Conservation (phyloP, 2,888 invertebrate species). For the Orgyia antiqua region DNA sequence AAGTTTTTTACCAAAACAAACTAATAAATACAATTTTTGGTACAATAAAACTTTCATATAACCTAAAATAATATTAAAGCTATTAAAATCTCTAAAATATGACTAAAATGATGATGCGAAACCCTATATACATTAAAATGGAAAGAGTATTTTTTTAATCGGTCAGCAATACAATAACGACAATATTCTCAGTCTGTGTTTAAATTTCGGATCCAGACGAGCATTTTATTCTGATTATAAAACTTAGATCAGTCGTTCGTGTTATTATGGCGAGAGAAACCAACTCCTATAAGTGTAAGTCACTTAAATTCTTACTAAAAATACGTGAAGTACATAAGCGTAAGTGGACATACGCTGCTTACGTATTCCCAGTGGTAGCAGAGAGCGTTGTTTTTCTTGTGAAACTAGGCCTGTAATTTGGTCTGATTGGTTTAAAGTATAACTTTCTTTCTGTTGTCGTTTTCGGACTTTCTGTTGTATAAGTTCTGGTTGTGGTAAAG, state of each 20-base stretch:
- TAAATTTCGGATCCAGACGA: conserved; percentile 33
- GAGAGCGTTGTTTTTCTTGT: conserved; percentile 51
- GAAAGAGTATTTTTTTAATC: conserved; percentile 13
- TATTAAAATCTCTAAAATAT: conserved; percentile 62
- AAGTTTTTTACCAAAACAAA: conserved; percentile 68
- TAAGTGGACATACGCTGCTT: too few relatives aligned
- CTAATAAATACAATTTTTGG: conserved; percentile 74
- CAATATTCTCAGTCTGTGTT: conserved; percentile 11
- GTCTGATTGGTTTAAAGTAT: conserved; percentile 57
- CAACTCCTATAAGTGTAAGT: conserved; percentile 31
- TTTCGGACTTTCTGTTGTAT: conserved; percentile 57
- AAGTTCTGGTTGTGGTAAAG: conserved; percentile 47
- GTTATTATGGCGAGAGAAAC: conserved; percentile 52
- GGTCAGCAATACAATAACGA: conserved; percentile 14
- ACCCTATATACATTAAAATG: conserved; percentile 39
- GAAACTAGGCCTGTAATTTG: conserved; percentile 60
- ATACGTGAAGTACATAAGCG: too few relatives aligned
- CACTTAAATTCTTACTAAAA: conserved; percentile 11
- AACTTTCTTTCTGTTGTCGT: conserved; percentile 60
- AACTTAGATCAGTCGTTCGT: conserved; percentile 39
- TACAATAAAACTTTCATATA: conserved; percentile 63
- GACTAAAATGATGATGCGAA: conserved; percentile 60
- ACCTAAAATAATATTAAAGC: conserved; percentile 65
- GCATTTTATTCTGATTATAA: conserved; percentile 26
- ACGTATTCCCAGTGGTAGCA: conserved; percentile 35